phyloP scores from a whole-genome alignment of 2,888 invertebrate genomes.

The Coremacera marginata region DNA sequence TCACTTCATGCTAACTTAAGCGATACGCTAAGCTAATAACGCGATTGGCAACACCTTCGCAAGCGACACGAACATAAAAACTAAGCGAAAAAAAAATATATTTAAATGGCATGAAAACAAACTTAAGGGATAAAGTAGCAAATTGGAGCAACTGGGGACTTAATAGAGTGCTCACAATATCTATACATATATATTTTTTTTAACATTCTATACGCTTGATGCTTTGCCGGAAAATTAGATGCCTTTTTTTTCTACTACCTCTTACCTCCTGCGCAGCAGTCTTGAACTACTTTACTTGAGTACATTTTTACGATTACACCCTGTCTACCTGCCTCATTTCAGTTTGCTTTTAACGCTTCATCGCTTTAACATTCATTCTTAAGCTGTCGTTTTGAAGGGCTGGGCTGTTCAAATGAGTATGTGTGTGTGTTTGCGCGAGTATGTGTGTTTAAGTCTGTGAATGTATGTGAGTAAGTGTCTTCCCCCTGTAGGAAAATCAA shows the following conservation, averaged over 20 bases:
- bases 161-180: no score
- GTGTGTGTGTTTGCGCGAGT: neutral
- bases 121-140: no score
- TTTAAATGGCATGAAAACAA: no score
- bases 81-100: no score
- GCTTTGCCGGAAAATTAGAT: neutral
- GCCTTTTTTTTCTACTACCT: neutral
- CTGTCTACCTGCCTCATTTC: constrained; percentile 17
- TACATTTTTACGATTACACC: neutral
- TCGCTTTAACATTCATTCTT: constrained; percentile 26
- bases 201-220: neutral
- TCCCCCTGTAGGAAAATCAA: no score
- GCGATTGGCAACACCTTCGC: no score
- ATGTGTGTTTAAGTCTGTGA: neutral
- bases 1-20: no score
- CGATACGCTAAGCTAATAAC: no score
- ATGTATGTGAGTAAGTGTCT: neutral
- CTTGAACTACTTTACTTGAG: neutral
- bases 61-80: no score
- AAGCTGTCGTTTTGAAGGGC: constrained; percentile 13
- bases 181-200: neutral
- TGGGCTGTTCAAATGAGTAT: neutral
- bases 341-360: constrained; percentile 36
- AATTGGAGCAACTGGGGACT: no score
- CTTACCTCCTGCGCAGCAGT: no score